Base-by-base conservation (phyloP, 2,113 vertebrate genomes). In the Paramisgurnus dabryanus region DNA sequence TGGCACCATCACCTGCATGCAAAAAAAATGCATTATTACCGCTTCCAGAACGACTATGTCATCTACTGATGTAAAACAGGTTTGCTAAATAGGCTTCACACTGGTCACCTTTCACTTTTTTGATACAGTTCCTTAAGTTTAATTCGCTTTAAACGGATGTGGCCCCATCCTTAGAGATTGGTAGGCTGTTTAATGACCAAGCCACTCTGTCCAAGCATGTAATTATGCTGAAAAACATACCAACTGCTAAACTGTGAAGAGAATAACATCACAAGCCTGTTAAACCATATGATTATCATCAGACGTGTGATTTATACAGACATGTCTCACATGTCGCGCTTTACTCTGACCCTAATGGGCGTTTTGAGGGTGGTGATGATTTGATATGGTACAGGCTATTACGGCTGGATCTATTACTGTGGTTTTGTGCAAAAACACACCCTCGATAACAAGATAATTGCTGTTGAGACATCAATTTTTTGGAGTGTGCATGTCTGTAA, bases 41-140 rank as follows among this genome's bases (percentile, higher is more conserved):
- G 69, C 27, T 71, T 58, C 55, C 50, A 68, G 43, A 18, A 22
- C n/a, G 9, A 49, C 67, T 27, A 43, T 5, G 5, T 68, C 55
- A 61, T 74, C 22, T 61, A 45, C n/a, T 61, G n/a, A 74, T 61
- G 22, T 15, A 60, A 74, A 74, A 74, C 40, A 73, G 55, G 11
- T 73, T 73, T 43, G 39, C 11, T 27, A 60, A 61, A 61, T 60
- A 2, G 10, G 39, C 17, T 61, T 45, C 40, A 5, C 55, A 61
- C 10, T 17, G 18, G 17, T 12, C 43, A 74, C 55, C 39, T 61
- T 74, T 60, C 17, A 73, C n/a, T 60, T 58, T 45, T 74, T 61
- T 74, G 7, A 74, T 60, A 61, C 40, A 45, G 45, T 61, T 27
- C 39, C 11, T 13, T 60, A 3, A 74, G 41, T 74, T 61, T 22